Conservation (phyloP, 2,113 vertebrate species). For the Chloroceryle aenea region DNA sequence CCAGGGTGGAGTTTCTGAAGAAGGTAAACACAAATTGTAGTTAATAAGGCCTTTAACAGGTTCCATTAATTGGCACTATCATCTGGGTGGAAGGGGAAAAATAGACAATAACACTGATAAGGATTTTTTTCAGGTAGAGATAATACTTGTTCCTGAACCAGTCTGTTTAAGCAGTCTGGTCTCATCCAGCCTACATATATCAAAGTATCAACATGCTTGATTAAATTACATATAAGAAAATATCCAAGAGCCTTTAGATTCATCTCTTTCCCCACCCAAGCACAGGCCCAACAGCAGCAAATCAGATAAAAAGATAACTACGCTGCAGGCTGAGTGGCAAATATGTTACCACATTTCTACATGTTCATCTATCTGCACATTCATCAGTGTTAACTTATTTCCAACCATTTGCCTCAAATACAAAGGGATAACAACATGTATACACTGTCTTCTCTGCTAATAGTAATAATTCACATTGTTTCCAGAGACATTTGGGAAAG, state of each 20-base stretch:
- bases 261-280: neutral
- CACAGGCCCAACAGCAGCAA: neutral
- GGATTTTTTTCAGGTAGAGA: neutral
- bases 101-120: neutral
- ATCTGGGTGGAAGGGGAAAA: neutral
- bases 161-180: neutral
- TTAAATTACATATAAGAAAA: neutral
- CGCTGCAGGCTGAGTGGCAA: neutral
- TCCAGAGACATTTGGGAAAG: neutral
- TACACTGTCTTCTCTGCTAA: neutral
- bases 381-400: neutral
- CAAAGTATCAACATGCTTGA: neutral
- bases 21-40: neutral
- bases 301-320: neutral
- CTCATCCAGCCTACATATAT: neutral
- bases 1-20: neutral
- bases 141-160: neutral
- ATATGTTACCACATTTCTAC: neutral
- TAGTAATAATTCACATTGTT: neutral
- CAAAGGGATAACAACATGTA: neutral
- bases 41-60: neutral
- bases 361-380: neutral
- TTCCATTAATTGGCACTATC: neutral
- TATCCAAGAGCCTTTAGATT: neutral
- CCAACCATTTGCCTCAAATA: neutral